Percentiles rank a stretch among this genome's conserved stretches.
Conservation (phyloP, 2,797 vertebrate species). For the Hypotaenidia okinawae region DNA sequence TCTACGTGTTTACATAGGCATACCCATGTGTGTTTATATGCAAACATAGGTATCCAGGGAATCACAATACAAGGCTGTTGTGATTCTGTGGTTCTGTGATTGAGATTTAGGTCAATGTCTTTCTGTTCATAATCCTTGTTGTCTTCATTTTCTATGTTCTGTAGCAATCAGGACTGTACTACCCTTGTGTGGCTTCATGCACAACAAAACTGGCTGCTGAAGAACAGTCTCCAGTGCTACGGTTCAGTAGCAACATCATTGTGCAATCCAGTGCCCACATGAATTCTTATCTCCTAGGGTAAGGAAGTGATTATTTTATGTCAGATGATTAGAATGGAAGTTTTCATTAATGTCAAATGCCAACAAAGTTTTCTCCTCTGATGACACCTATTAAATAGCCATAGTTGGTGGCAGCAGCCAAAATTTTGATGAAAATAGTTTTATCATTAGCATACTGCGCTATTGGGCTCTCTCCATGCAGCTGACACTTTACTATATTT, state of each 20-base stretch:
- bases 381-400: neutral
- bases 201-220: neutral
- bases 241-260: neutral
- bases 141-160: neutral
- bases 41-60: neutral
- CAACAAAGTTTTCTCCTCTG: neutral
- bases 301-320: neutral
- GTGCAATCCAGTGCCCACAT: neutral
- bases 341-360: neutral
- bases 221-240: neutral
- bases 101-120: neutral
- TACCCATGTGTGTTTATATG: neutral
- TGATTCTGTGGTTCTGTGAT: no score
- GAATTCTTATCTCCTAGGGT: neutral
- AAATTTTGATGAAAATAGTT: conserved; percentile 12
- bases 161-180: neutral
- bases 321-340: neutral
- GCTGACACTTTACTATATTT: neutral
- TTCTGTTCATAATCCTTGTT: neutral
- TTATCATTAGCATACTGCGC: neutral
- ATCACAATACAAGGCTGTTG: neutral
- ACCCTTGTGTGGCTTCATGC: neutral
- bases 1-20: neutral
- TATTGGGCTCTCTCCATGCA: neutral
- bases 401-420: neutral